A percentile compares a stretch with the other conserved stretches of the same genome.
Evolutionary conservation across 2,888 invertebrate species (phyloP).

Genomic region (Eudiplozoon nipponicum): DNA sequence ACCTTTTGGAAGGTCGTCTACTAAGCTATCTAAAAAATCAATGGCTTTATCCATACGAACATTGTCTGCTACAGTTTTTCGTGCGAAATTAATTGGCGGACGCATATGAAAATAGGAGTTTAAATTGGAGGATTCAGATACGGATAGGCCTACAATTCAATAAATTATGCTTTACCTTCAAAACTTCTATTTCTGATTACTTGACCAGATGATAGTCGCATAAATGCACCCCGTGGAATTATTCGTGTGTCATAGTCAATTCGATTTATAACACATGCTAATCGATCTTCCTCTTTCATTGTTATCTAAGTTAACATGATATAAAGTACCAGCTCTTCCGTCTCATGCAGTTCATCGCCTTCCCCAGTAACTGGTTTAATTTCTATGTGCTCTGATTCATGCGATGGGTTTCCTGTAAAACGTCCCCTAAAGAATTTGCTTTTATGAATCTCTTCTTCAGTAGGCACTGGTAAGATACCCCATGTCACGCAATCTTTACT

Average conservation of each 20-base stretch:
- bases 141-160: no score
- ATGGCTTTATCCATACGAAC: no score
- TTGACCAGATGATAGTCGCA: conserved; percentile 40
- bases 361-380: not conserved
- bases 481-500: not conserved
- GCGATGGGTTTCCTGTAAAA: not conserved
- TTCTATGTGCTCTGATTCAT: not conserved
- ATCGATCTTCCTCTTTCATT: conserved; percentile 27
- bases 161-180: no score
- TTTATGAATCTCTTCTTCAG: not conserved
- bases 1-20: no score
- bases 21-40: no score
- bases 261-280: conserved; percentile 24
- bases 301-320: conserved; percentile 20
- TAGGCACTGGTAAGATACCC: not conserved
- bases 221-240: conserved; percentile 44
- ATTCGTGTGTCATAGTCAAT: conserved; percentile 35
- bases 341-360: not conserved
- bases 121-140: no score
- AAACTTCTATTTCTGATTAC: conserved; percentile 37
- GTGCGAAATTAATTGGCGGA: no score
- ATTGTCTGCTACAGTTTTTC: no score
- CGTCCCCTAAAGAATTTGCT: not conserved
- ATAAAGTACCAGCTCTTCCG: not conserved
- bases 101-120: no score